These are phyloP conservation scores for Cavia porcellus DNA, from an alignment of 2,113 vertebrate genomes.

Conservation along the genomic window DNA sequence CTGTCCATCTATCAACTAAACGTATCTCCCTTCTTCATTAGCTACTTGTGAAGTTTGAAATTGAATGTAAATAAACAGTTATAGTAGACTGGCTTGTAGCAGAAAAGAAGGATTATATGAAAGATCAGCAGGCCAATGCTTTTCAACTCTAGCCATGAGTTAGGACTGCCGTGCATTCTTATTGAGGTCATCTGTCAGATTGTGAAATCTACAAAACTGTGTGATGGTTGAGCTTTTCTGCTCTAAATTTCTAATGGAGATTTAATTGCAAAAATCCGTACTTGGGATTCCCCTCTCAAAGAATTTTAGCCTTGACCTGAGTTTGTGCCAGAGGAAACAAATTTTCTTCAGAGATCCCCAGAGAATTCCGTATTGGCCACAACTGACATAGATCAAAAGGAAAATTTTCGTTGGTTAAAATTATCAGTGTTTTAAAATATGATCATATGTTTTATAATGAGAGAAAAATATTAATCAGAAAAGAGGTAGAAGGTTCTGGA, in stretches of 20 bases:
- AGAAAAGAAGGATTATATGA: not conserved
- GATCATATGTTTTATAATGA: not conserved
- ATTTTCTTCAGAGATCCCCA: not conserved
- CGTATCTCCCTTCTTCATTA: not conserved
- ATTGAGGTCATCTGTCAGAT: not conserved
- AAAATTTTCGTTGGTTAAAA: not conserved
- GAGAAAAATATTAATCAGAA: not conserved
- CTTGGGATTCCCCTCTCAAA: not conserved
- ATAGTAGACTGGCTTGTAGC: not conserved
- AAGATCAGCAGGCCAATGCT: not conserved
- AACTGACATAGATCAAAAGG: not conserved
- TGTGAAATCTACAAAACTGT: slow-evolving; percentile 38
- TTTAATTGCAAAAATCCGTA: not conserved
- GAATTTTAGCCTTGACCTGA: not conserved
- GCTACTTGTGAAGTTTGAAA: not conserved
- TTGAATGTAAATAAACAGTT: not conserved
- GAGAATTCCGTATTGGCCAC: not conserved
- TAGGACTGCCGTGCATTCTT: not conserved
- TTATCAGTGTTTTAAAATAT: not conserved
- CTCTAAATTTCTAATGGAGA: slow-evolving; percentile 8
- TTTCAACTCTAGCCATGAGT: not conserved
- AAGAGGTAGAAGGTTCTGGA: not conserved
- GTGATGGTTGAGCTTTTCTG: not conserved
- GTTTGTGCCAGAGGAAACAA: not conserved
- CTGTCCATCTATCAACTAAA: not conserved